Evolutionary conservation across 30 jellyfish, hydroid and myxozoan species (phyloP).

Genomic region (Hydractinia echinata): DNA sequence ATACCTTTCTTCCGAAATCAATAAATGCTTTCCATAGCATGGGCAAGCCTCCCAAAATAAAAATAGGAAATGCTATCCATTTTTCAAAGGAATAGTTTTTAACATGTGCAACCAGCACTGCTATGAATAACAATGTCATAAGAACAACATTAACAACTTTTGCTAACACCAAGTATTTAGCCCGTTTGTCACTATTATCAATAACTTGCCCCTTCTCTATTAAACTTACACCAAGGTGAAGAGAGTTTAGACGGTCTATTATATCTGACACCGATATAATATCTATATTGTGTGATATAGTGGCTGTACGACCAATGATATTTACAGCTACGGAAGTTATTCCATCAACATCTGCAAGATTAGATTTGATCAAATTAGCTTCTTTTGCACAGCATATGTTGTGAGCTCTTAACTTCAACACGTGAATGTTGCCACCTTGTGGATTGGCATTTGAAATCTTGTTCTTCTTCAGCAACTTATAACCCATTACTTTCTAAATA

Average conservation of each 20-base stretch:
- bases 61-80: slow-evolving; percentile 60
- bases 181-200: slow-evolving; percentile 20
- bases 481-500: too few species aligned
- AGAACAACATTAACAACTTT: slow-evolving; percentile 16
- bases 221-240: slow-evolving; percentile 74
- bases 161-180: neutral
- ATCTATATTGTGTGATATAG: slow-evolving; percentile 49
- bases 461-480: too few species aligned
- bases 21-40: slow-evolving; percentile 42
- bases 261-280: slow-evolving; percentile 40
- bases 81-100: slow-evolving; percentile 20
- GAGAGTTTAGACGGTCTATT: slow-evolving; percentile 38
- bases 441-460: neutral
- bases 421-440: neutral
- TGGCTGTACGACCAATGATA: slow-evolving; percentile 69
- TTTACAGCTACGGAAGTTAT: slow-evolving; percentile 54
- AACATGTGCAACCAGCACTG: slow-evolving; percentile 34
- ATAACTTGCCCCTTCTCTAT: slow-evolving; percentile 58
- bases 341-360: slow-evolving; percentile 48
- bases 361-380: slow-evolving; percentile 56
- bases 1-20: slow-evolving; percentile 47
- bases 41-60: slow-evolving; percentile 55
- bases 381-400: slow-evolving; percentile 88
- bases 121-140: slow-evolving; percentile 34
- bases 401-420: slow-evolving; percentile 56